Conservation (phyloP, 2,888 invertebrate species). For the Epistrophe grossulariae region DNA sequence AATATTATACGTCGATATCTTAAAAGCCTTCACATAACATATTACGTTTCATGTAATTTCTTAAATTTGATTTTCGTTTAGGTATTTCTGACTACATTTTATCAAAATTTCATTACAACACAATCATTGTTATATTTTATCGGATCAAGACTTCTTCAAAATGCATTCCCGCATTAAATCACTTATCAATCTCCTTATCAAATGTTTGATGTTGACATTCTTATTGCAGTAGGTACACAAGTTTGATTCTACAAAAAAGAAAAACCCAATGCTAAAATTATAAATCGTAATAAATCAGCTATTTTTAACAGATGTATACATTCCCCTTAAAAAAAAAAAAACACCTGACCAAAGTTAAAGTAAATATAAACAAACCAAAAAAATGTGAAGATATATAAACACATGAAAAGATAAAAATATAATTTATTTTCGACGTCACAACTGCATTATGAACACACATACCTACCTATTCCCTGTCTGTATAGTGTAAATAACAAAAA, state of each 20-base stretch:
- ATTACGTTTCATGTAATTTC: no score
- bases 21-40: no score
- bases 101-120: not conserved
- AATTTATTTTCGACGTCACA: slow-evolving; percentile 45
- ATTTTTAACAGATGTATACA: slow-evolving; percentile 16
- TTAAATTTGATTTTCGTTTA: not conserved
- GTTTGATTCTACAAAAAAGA: not conserved
- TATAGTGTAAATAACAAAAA: slow-evolving; percentile 4
- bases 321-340: not conserved
- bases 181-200: not conserved
- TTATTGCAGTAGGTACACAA: not conserved
- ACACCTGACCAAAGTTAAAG: slow-evolving; percentile 51
- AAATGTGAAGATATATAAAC: slow-evolving; percentile 26
- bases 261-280: not conserved
- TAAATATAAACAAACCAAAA: slow-evolving; percentile 35
- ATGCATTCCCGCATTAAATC: not conserved
- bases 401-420: slow-evolving; percentile 17
- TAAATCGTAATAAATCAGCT: slow-evolving; percentile 6
- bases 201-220: not conserved
- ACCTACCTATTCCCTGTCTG: not conserved
- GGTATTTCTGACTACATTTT: not conserved
- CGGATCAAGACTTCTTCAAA: not conserved
- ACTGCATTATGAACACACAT: slow-evolving; percentile 42
- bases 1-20: no score
- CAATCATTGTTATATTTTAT: not conserved